A percentile compares a stretch with the other conserved stretches of the same genome.
These are phyloP conservation scores for Gymnocephalus cernua DNA, from an alignment of 2,113 vertebrate species.

Conservation along the genomic window DNA sequence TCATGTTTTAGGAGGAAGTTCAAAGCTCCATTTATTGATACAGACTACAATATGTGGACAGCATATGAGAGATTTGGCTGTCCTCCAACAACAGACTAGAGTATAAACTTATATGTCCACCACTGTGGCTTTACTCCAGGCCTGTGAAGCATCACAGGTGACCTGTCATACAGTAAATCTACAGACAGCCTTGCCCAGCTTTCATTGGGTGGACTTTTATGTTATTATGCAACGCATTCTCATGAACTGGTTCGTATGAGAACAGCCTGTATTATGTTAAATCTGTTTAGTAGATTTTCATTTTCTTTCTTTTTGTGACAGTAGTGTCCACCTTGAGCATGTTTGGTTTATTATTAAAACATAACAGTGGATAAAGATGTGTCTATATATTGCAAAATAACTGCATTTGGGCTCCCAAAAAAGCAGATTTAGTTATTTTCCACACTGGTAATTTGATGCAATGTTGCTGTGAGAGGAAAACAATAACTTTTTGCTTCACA, in stretches of 20 bases:
- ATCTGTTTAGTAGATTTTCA: neutral
- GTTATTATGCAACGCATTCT: no score
- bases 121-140: constrained; percentile 13
- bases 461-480: constrained; percentile 2
- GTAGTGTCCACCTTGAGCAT: neutral
- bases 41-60: constrained; percentile 41
- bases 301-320: neutral
- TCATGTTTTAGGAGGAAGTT: constrained; percentile 56
- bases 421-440: constrained; percentile 1
- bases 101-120: constrained; percentile 13
- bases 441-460: neutral
- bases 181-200: neutral
- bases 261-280: neutral
- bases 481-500: constrained; percentile 7
- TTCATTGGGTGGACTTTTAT: neutral
- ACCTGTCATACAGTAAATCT: constrained; percentile 25
- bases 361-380: neutral
- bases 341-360: neutral
- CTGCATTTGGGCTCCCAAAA: neutral
- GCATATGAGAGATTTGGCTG: constrained; percentile 57
- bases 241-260: no score
- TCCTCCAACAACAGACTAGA: constrained; percentile 36
- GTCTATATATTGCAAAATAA: neutral
- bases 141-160: constrained; percentile 11
- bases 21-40: constrained; percentile 45